These are phyloP conservation scores for Apostichopus californicus DNA, from an alignment of 35 echinoderm and acorn worm genomes.

Conservation along the genomic window DNA sequence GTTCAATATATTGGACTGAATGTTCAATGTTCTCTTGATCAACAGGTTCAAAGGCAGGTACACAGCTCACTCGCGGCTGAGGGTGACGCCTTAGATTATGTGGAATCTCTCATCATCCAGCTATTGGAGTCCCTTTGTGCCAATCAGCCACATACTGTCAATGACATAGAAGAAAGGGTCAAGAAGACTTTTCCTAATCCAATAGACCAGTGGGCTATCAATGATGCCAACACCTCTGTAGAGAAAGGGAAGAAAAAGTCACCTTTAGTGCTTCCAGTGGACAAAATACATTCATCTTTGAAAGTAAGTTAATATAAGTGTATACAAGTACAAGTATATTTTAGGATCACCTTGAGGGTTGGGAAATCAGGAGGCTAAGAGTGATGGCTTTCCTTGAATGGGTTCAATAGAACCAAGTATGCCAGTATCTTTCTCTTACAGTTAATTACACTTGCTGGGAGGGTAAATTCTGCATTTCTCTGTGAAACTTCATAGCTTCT, in stretches of 20 bases:
- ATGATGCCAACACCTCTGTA: slow-evolving; percentile 78
- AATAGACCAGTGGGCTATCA: slow-evolving; percentile 99
- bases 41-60: slow-evolving; percentile 92
- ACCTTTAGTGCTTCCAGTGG: slow-evolving; percentile 84
- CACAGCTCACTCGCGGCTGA: slow-evolving; percentile 76
- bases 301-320: slow-evolving; percentile 56
- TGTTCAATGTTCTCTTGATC: neutral
- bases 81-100: slow-evolving; percentile 86
- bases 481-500: too few species aligned
- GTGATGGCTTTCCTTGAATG: too few species aligned
- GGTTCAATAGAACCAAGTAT: too few species aligned
- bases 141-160: slow-evolving; percentile 94
- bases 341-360: too few species aligned
- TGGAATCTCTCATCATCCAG: slow-evolving; percentile 89
- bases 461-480: too few species aligned
- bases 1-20: too few species aligned
- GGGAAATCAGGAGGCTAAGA: too few species aligned
- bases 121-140: slow-evolving; percentile 83
- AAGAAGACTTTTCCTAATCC: slow-evolving; percentile 98
- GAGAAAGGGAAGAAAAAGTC: slow-evolving; percentile 98
- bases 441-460: too few species aligned
- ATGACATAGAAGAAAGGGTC: slow-evolving; percentile 87
- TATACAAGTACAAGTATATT: neutral
- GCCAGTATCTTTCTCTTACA: too few species aligned
- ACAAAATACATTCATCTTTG: slow-evolving; percentile 87